phyloP scores from a whole-genome alignment of 2,113 vertebrate genomes.

The Barnardius zonarius region DNA sequence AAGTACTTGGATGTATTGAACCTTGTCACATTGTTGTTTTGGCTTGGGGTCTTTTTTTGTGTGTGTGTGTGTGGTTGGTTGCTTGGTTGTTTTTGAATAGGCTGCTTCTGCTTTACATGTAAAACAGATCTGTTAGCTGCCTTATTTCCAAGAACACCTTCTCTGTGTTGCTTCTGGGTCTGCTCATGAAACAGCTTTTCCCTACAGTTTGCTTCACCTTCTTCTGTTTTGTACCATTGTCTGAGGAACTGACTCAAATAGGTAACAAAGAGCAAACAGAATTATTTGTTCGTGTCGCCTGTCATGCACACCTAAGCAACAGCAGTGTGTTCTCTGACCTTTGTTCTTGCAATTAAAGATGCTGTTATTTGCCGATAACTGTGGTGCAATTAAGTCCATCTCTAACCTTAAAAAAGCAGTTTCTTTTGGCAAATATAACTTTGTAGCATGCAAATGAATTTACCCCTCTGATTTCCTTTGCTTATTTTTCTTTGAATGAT shows the following conservation, averaged over 20 bases:
- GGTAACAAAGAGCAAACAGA: neutral
- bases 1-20: neutral
- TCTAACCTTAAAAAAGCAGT: neutral
- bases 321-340: conserved; percentile 24
- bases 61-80: neutral
- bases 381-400: neutral
- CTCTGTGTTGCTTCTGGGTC: neutral
- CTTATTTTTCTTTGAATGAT: neutral
- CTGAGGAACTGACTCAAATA: neutral
- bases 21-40: neutral
- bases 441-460: neutral
- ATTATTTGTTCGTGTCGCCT: neutral
- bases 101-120: neutral
- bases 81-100: neutral
- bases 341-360: conserved; percentile 47
- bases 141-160: neutral
- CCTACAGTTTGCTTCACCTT: neutral
- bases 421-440: neutral
- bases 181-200: neutral
- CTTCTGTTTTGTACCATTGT: neutral
- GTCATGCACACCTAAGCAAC: conserved; percentile 9
- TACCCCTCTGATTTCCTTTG: neutral
- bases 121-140: neutral
- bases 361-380: neutral
- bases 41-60: neutral